These are phyloP conservation scores for Leptarthrus brevirostris DNA, from an alignment of 2,888 invertebrate species.

Conservation along the genomic window DNA sequence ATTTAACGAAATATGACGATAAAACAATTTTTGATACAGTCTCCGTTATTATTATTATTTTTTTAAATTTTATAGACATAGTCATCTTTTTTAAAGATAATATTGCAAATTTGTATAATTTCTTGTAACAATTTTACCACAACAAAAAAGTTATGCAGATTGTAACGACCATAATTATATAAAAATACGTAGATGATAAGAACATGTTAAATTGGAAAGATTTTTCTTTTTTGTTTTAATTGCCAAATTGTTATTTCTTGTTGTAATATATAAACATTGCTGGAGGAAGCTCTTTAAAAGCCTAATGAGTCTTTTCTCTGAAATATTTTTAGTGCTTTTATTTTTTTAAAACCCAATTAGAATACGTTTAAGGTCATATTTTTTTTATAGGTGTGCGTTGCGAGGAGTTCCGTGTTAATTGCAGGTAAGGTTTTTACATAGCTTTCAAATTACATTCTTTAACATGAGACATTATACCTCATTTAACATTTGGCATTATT, in stretches of 20 bases:
- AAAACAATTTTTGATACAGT: neutral
- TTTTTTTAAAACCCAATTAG: too few relatives aligned
- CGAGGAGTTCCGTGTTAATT: too few relatives aligned
- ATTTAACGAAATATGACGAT: slow-evolving; percentile 9
- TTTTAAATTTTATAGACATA: neutral
- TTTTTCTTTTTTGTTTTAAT: slow-evolving; percentile 32
- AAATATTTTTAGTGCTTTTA: slow-evolving; percentile 18
- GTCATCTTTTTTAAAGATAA: neutral
- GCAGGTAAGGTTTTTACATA: too few relatives aligned
- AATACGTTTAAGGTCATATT: too few relatives aligned
- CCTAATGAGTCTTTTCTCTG: slow-evolving; percentile 36
- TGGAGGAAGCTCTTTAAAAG: slow-evolving; percentile 42
- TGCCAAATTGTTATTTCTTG: slow-evolving; percentile 45
- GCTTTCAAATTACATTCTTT: too few relatives aligned
- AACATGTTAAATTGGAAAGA: neutral
- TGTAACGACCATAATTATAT: neutral
- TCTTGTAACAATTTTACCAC: neutral
- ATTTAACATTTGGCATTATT: too few relatives aligned
- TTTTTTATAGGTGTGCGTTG: too few relatives aligned
- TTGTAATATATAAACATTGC: slow-evolving; percentile 37
- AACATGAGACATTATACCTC: too few relatives aligned
- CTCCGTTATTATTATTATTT: neutral
- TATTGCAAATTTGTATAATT: neutral
- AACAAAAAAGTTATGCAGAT: neutral
- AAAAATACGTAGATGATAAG: neutral